Conservation (phyloP, 1,140 invertebrate genomes). For the Trichoplusia ni region DNA sequence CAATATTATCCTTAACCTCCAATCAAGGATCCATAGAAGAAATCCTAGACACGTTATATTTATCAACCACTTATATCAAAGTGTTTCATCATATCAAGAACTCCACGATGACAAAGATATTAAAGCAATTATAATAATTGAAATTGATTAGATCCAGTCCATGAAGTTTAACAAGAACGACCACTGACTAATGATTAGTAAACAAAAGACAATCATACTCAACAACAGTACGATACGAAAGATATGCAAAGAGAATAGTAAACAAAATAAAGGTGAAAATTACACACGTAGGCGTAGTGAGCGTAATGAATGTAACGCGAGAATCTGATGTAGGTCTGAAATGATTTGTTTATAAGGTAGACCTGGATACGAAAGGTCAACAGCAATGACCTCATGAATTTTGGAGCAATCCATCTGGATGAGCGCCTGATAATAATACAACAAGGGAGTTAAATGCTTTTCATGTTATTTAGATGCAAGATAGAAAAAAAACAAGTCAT, state of each 20-base stretch:
- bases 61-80: no score
- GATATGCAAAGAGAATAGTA: not conserved
- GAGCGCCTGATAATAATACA: slow-evolving; percentile 37
- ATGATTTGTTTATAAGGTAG: no score
- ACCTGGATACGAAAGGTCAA: slow-evolving; percentile 25
- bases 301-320: no score
- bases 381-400: slow-evolving; percentile 50
- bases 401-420: slow-evolving; percentile 26
- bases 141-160: no score
- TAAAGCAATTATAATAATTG: not conserved
- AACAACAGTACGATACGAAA: not conserved
- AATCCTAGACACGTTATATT: no score
- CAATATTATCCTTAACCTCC: no score
- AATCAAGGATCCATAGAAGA: no score
- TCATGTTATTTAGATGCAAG: slow-evolving; percentile 1
- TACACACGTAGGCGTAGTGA: not conserved
- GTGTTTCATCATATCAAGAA: not conserved
- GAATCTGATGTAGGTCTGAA: no score
- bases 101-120: not conserved
- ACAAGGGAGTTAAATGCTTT: slow-evolving; percentile 15
- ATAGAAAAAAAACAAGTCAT: slow-evolving; percentile 5
- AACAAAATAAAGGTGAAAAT: not conserved
- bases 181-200: not conserved
- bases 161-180: no score
- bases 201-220: not conserved